A percentile compares a stretch with the other conserved stretches of the same genome.
phyloP scores from a whole-genome alignment of 1,140 invertebrate species.

The Oncopeltus fasciatus region DNA sequence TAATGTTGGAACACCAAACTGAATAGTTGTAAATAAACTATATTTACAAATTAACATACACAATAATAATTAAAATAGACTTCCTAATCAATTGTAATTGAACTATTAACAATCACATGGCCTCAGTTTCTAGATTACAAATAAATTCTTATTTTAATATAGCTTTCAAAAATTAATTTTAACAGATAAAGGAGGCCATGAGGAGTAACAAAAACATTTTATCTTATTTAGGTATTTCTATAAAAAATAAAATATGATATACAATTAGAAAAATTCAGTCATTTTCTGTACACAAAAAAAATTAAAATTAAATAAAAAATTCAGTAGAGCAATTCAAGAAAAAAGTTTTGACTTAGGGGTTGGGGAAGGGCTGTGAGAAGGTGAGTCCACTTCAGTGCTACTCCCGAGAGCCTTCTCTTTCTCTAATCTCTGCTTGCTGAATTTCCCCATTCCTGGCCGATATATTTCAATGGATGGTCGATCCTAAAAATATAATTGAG shows the following conservation, averaged over 20 bases:
- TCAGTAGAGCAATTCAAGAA: not conserved
- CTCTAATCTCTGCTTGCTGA: conserved; percentile 46
- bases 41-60: too few relatives aligned
- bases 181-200: too few relatives aligned
- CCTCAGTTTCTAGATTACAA: too few relatives aligned
- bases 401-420: conserved; percentile 35
- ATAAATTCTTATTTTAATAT: too few relatives aligned
- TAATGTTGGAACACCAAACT: too few relatives aligned
- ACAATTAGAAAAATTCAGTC: not conserved
- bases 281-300: not conserved
- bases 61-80: too few relatives aligned
- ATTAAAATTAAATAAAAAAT: not conserved
- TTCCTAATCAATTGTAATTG: too few relatives aligned
- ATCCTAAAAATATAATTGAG: conserved; percentile 39
- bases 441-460: conserved; percentile 55
- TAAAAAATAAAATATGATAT: not conserved
- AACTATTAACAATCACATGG: too few relatives aligned
- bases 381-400: conserved; percentile 24
- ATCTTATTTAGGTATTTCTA: too few relatives aligned
- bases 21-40: too few relatives aligned
- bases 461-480: conserved; percentile 56
- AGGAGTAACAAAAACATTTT: too few relatives aligned
- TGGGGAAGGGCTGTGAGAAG: conserved; percentile 22
- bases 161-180: too few relatives aligned
- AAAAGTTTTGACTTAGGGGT: conserved; percentile 10